phyloP scores from a whole-genome alignment of 2,113 vertebrate species.

The Passer montanus region DNA sequence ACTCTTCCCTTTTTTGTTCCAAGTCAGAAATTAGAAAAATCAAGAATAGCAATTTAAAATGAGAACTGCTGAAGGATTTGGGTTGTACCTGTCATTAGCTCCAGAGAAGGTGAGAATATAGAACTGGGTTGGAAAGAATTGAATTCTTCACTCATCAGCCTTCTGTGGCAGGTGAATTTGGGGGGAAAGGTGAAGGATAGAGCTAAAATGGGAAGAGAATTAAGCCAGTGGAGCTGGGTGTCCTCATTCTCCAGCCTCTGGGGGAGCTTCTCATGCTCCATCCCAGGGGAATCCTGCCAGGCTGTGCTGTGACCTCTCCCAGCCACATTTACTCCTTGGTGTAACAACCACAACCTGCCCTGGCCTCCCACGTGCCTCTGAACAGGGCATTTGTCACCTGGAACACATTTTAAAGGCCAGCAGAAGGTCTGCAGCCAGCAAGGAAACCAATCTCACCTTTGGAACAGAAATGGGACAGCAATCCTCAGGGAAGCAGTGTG shows the following conservation, averaged over 20 bases:
- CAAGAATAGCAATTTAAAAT: not conserved
- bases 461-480: constrained; percentile 58
- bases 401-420: not conserved
- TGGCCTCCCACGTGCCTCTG: not conserved
- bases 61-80: not conserved
- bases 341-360: not conserved
- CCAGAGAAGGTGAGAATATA: not conserved
- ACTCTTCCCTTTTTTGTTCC: not conserved
- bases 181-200: not conserved
- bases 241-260: constrained; percentile 25
- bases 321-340: not conserved
- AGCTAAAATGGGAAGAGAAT: constrained; percentile 42
- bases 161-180: not conserved
- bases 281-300: not conserved
- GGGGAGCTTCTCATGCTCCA: not conserved
- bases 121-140: not conserved
- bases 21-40: not conserved
- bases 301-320: not conserved
- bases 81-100: not conserved
- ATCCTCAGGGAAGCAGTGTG: not conserved
- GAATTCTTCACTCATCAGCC: not conserved
- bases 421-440: not conserved
- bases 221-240: not conserved
- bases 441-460: constrained; percentile 45
- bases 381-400: rapidly evolving